Evolutionary conservation across 2,797 vertebrate genomes (phyloP).

Genomic region (Jordanella pulchra): DNA sequence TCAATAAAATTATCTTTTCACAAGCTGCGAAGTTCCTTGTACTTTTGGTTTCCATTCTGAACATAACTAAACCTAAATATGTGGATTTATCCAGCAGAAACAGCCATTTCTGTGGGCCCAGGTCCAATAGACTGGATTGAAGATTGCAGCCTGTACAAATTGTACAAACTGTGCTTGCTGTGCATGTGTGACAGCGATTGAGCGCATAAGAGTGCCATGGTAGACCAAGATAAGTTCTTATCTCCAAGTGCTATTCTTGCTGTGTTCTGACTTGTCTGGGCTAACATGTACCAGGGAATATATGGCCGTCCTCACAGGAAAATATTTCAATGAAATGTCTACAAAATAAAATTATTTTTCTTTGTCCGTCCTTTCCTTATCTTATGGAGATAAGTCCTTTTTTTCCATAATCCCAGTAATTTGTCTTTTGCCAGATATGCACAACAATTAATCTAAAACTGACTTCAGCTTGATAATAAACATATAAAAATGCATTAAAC

Average conservation of each 20-base stretch:
- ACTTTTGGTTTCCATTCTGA: background rate
- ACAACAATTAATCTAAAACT: too few species aligned
- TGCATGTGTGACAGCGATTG: conserved; percentile 31
- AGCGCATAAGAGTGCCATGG: conserved; percentile 27
- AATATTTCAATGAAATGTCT: background rate
- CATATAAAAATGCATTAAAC: background rate
- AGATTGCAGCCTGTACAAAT: conserved; percentile 22
- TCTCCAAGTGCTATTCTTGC: conserved; percentile 54
- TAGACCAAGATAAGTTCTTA: conserved; percentile 60
- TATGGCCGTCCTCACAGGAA: conserved; percentile 14
- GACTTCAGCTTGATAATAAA: too few species aligned
- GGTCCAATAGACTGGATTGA: background rate
- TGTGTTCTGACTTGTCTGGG: conserved; percentile 42
- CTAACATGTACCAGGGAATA: conserved; percentile 9
- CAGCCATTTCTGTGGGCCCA: conserved; percentile 12
- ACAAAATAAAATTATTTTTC: background rate
- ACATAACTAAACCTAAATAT: background rate
- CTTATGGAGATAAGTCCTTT: too few species aligned
- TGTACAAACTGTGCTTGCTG: conserved; percentile 22
- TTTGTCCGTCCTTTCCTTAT: background rate
- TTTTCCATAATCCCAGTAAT: too few species aligned
- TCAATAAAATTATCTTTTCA: background rate
- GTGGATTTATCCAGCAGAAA: background rate
- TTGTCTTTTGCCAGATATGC: too few species aligned
- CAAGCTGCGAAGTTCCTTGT: background rate